A percentile compares a stretch with the other conserved stretches of the same genome.
phyloP scores from a whole-genome alignment of 2,113 vertebrate genomes.

The Bettongia penicillata region DNA sequence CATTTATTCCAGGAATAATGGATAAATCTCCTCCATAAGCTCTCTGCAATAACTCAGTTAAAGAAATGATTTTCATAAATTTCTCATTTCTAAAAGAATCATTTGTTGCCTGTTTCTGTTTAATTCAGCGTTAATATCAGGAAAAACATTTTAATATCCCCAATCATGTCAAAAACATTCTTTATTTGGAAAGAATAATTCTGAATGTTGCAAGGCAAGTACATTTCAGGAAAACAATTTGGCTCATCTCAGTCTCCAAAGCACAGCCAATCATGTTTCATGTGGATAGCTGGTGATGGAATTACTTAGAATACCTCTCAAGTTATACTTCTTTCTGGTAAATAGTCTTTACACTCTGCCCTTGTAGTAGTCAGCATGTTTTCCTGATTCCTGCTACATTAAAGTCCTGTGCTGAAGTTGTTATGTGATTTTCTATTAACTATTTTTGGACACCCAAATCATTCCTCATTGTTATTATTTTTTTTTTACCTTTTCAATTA shows the following conservation, averaged over 20 bases:
- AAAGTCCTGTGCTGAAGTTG: not conserved
- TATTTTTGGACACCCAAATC: constrained; percentile 61
- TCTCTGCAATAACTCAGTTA: not conserved
- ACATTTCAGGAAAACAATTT: not conserved
- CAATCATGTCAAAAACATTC: not conserved
- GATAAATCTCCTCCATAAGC: not conserved
- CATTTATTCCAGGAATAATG: not conserved
- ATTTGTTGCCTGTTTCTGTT: not conserved
- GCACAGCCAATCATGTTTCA: not conserved
- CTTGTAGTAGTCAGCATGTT: constrained; percentile 26
- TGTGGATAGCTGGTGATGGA: not conserved
- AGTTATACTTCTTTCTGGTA: constrained; percentile 26
- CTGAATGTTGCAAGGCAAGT: not conserved
- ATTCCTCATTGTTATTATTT: constrained; percentile 62
- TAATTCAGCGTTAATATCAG: not conserved
- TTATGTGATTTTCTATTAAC: constrained; percentile 73
- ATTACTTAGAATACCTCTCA: constrained; percentile 32
- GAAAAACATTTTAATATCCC: not conserved
- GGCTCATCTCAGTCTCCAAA: not conserved
- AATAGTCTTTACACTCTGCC: constrained; percentile 10
- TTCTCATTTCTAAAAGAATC: not conserved
- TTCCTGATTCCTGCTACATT: constrained; percentile 57
- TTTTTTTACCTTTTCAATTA: constrained; percentile 55
- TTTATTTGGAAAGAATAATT: not conserved
- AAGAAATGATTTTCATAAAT: not conserved